Conservation (phyloP, 2,888 invertebrate genomes). For the Gandaritis pyraliata region DNA sequence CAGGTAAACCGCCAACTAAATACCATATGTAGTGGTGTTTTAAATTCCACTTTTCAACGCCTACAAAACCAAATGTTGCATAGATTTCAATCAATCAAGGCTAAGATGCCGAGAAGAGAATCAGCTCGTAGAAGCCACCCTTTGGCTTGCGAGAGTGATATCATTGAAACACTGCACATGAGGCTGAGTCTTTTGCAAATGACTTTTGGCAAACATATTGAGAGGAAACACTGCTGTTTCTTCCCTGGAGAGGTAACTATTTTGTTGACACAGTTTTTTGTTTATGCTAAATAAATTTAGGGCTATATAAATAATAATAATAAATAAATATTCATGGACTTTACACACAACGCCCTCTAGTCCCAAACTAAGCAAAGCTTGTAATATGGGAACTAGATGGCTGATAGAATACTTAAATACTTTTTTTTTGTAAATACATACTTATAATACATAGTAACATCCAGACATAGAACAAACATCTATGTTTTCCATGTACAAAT, state of each 20-base stretch:
- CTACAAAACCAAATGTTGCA: constrained; percentile 93
- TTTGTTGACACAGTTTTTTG: not conserved
- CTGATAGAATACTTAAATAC: too few relatives aligned
- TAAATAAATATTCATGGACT: too few relatives aligned
- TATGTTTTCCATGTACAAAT: too few relatives aligned
- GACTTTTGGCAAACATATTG: constrained; percentile 98
- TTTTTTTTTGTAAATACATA: too few relatives aligned
- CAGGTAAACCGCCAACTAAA: constrained; percentile 94
- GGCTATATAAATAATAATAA: too few relatives aligned
- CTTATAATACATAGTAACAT: too few relatives aligned
- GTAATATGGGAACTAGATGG: too few relatives aligned
- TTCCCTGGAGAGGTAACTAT: constrained; percentile 94
- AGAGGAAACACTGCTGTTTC: constrained; percentile 96
- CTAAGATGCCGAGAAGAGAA: constrained; percentile 95
- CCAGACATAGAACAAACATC: too few relatives aligned
- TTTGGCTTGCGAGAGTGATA: constrained; percentile 95
- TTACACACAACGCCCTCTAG: too few relatives aligned
- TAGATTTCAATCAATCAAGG: constrained; percentile 94
- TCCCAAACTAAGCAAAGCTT: too few relatives aligned
- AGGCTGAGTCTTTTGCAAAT: constrained; percentile 95
- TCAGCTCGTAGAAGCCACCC: constrained; percentile 96
- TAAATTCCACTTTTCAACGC: constrained; percentile 94
- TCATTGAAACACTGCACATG: constrained; percentile 97
- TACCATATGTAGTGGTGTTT: constrained; percentile 89
- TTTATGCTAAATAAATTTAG: not conserved